Percentiles rank a stretch among this genome's conserved stretches.
Conservation (phyloP, 1,140 invertebrate species). For the Lepidostoma basale region DNA sequence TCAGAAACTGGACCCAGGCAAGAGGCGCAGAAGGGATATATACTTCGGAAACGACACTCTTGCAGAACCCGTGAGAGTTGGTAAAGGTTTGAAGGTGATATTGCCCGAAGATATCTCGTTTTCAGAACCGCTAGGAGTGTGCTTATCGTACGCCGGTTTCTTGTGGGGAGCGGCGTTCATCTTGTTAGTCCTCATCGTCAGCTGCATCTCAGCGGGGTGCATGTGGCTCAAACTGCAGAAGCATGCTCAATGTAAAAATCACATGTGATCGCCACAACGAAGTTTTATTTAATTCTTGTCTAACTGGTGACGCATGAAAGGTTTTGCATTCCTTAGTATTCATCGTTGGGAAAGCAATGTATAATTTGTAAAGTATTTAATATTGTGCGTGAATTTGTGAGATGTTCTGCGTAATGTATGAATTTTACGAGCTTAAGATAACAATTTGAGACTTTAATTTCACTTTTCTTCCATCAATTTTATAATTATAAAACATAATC, state of each 20-base stretch:
- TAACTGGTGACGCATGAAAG: too few relatives aligned
- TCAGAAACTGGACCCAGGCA: constrained; percentile 69
- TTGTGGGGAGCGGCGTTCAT: constrained; percentile 56
- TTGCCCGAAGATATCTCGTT: constrained; percentile 66
- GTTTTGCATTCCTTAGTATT: too few relatives aligned
- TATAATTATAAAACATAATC: too few relatives aligned
- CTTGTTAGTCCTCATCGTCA: constrained; percentile 52
- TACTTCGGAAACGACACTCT: constrained; percentile 57
- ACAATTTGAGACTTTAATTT: too few relatives aligned
- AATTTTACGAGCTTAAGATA: too few relatives aligned
- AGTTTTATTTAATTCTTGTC: constrained; percentile 11
- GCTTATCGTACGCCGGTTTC: constrained; percentile 53
- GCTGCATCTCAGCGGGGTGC: constrained; percentile 41
- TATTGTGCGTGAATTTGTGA: too few relatives aligned
- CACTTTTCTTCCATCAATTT: too few relatives aligned
- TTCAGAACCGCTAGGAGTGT: constrained; percentile 52
- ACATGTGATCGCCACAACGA: constrained; percentile 34
- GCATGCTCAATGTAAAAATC: constrained; percentile 37
- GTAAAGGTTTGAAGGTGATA: constrained; percentile 68
- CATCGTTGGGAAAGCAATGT: background rate
- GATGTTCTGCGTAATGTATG: too few relatives aligned
- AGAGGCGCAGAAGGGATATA: constrained; percentile 60
- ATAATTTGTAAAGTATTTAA: background rate
- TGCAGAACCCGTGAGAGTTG: constrained; percentile 64
- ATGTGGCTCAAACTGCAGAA: constrained; percentile 46